Percentiles rank a stretch among this genome's conserved stretches.
Evolutionary conservation across 2,888 invertebrate genomes (phyloP).

Genomic region (Andrena fulva): DNA sequence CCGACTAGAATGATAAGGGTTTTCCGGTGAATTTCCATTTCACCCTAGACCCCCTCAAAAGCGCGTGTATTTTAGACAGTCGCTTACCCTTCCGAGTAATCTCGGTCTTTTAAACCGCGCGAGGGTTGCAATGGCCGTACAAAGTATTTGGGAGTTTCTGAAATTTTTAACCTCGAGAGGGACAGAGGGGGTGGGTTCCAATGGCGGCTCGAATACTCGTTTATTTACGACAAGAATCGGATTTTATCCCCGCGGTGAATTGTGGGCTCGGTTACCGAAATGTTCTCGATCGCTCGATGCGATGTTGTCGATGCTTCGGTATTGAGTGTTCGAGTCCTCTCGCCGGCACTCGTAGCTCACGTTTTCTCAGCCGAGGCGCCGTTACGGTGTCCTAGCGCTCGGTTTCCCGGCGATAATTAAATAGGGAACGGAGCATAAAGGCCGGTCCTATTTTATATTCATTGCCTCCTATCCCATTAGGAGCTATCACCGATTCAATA

Average conservation of each 20-base stretch:
- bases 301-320: neutral
- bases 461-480: constrained; percentile 58
- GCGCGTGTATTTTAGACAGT: neutral
- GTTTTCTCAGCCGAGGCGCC: neutral
- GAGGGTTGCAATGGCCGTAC: too few species aligned
- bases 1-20: neutral
- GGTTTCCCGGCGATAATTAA: constrained; percentile 44
- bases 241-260: neutral
- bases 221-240: neutral
- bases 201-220: too few species aligned
- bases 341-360: neutral
- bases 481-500: constrained; percentile 59
- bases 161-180: neutral
- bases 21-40: neutral
- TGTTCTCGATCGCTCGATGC: neutral
- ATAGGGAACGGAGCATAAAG: constrained; percentile 30
- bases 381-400: neutral
- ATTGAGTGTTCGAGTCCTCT: neutral
- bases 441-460: constrained; percentile 42
- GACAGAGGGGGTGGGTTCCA: neutral
- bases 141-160: too few species aligned
- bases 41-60: neutral
- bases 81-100: neutral
- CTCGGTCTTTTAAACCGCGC: too few species aligned
- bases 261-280: neutral